Percentiles rank a stretch among this genome's conserved stretches.
Conservation (phyloP, 92 coral and sea anemone genomes). For the Phenganax subtilis region DNA sequence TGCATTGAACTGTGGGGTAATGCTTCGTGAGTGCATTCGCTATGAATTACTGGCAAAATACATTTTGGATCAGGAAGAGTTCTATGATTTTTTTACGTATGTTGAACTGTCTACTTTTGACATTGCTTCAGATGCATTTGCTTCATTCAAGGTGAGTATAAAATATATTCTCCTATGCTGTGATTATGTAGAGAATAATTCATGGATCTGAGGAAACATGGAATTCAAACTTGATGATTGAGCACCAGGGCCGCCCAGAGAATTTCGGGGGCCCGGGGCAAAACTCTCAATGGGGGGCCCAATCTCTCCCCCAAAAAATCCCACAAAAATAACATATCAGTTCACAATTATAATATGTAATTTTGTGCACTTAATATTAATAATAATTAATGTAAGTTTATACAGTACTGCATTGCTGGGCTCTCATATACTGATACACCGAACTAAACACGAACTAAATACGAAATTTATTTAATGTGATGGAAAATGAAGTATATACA, state of each 20-base stretch:
- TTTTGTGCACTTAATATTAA: too few species aligned
- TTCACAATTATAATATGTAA: too few species aligned
- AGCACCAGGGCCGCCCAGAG: neutral
- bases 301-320: too few species aligned
- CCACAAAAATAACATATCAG: too few species aligned
- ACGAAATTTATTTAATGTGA: too few species aligned
- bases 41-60: slow-evolving; percentile 61
- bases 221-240: neutral
- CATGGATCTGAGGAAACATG: neutral
- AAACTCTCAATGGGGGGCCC: too few species aligned
- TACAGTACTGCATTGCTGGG: too few species aligned
- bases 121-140: slow-evolving; percentile 97
- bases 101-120: slow-evolving; percentile 97
- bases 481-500: too few species aligned
- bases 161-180: neutral
- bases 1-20: slow-evolving; percentile 84
- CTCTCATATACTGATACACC: too few species aligned
- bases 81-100: slow-evolving; percentile 67
- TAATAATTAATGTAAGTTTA: too few species aligned
- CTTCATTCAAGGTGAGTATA: slow-evolving; percentile 78
- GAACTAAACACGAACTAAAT: too few species aligned
- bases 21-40: slow-evolving; percentile 77
- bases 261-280: too few species aligned
- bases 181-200: neutral
- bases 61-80: slow-evolving; percentile 37